Evolutionary conservation across 1,140 invertebrate species (phyloP).

Genomic region (Leptopilina boulardi): DNA sequence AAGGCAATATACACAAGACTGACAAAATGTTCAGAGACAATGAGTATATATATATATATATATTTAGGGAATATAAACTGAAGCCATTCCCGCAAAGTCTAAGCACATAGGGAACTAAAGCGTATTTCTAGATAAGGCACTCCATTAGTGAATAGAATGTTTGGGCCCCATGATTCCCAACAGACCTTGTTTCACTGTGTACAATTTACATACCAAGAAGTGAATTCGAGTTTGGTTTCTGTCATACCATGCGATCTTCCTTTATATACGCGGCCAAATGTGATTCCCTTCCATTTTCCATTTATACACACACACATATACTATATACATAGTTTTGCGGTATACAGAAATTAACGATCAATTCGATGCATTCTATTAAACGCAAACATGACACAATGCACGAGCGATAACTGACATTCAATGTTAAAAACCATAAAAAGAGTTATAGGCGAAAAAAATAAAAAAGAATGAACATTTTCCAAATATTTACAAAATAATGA

Average conservation of each 20-base stretch:
- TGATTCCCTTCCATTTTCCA: not conserved
- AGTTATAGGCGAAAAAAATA: not conserved
- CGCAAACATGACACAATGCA: not conserved
- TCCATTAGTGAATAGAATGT: slow-evolving; percentile 9
- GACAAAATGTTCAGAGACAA: not conserved
- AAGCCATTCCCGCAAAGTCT: not conserved
- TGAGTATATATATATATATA: too few relatives aligned
- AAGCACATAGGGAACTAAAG: not conserved
- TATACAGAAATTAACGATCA: not conserved
- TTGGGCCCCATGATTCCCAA: not conserved
- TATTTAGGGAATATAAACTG: not conserved
- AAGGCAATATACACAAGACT: not conserved
- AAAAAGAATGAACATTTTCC: not conserved
- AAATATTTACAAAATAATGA: slow-evolving; percentile 18
- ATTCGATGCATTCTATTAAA: not conserved
- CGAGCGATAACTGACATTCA: slow-evolving; percentile 3
- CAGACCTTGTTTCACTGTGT: not conserved
- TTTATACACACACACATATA: too few relatives aligned
- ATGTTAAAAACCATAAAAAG: not conserved
- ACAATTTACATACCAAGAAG: not conserved
- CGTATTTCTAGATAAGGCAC: slow-evolving; percentile 9
- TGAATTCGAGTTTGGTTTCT: not conserved
- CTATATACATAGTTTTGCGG: too few relatives aligned
- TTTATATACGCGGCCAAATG: not conserved
- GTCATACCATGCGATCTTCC: not conserved